phyloP scores from a whole-genome alignment of 1,140 invertebrate species.

The Macrocentrus cingulum region DNA sequence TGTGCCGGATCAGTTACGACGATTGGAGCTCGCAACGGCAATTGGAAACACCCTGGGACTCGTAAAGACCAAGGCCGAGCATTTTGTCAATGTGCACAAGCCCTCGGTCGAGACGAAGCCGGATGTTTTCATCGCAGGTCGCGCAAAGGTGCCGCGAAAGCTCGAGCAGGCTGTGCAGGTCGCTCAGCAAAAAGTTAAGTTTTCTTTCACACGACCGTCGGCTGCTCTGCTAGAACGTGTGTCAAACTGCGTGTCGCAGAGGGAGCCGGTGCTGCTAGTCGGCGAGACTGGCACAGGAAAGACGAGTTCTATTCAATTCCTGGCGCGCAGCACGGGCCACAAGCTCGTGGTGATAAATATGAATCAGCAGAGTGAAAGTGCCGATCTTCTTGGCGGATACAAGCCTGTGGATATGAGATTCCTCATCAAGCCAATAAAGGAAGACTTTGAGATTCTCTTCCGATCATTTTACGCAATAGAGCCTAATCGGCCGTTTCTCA shows the following conservation, averaged over 20 bases:
- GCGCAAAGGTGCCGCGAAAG: constrained; percentile 57
- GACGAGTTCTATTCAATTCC: constrained; percentile 92
- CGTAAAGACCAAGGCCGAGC: constrained; percentile 78
- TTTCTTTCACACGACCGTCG: constrained; percentile 80
- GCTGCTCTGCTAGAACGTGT: constrained; percentile 84
- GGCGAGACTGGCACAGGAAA: constrained; percentile 99
- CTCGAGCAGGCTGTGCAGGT: constrained; percentile 19
- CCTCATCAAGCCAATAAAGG: constrained; percentile 76
- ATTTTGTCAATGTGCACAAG: constrained; percentile 77
- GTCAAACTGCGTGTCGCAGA: constrained; percentile 75
- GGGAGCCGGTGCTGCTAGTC: constrained; percentile 92
- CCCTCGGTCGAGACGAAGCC: constrained; percentile 67
- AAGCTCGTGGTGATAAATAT: constrained; percentile 96
- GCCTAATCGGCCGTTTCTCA: constrained; percentile 84
- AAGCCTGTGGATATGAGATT: constrained; percentile 93
- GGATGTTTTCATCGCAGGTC: constrained; percentile 61
- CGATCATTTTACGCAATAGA: constrained; percentile 74
- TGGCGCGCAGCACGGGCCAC: constrained; percentile 81
- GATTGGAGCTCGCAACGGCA: constrained; percentile 69
- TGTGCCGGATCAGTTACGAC: constrained; percentile 63
- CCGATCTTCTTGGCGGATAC: constrained; percentile 94
- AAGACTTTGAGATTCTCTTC: constrained; percentile 87
- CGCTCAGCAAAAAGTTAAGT: constrained; percentile 60
- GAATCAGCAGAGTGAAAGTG: constrained; percentile 97
- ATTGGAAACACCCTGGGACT: constrained; percentile 84